Conservation (phyloP, 2,797 vertebrate genomes). For the Diceros bicornis region DNA sequence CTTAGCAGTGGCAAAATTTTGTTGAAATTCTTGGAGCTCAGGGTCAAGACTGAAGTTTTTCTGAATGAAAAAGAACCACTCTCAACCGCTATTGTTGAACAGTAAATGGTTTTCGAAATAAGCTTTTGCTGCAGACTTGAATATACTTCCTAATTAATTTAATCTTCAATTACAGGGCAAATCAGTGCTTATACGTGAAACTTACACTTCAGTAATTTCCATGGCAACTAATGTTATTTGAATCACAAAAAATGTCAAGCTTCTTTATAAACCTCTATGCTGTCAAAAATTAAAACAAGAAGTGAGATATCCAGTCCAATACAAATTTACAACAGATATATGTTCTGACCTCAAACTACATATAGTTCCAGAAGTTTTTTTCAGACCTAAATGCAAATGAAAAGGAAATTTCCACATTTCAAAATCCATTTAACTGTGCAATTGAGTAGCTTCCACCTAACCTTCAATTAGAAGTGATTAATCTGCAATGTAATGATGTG, state of each 20-base stretch:
- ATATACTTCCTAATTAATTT: conserved; percentile 3
- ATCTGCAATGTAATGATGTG: background rate
- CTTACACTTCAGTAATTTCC: background rate
- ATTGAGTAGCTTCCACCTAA: background rate
- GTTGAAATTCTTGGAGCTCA: background rate
- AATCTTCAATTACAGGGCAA: conserved; percentile 46
- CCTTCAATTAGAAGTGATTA: background rate
- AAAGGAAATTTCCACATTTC: background rate
- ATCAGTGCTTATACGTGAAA: background rate
- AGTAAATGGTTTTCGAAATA: background rate
- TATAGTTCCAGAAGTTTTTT: background rate
- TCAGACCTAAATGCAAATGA: background rate
- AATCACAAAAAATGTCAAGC: background rate
- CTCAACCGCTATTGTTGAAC: background rate
- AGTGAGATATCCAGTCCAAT: background rate
- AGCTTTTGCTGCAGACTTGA: background rate
- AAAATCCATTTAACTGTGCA: background rate
- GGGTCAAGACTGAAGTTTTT: background rate
- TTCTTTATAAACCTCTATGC: background rate
- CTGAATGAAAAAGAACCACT: background rate
- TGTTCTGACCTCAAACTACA: background rate
- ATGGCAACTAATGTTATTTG: background rate
- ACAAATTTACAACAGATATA: background rate
- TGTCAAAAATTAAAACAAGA: conserved; percentile 17
- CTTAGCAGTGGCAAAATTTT: background rate